Conservation (phyloP, 1,140 invertebrate species). For the Propsilocerus akamusi region DNA sequence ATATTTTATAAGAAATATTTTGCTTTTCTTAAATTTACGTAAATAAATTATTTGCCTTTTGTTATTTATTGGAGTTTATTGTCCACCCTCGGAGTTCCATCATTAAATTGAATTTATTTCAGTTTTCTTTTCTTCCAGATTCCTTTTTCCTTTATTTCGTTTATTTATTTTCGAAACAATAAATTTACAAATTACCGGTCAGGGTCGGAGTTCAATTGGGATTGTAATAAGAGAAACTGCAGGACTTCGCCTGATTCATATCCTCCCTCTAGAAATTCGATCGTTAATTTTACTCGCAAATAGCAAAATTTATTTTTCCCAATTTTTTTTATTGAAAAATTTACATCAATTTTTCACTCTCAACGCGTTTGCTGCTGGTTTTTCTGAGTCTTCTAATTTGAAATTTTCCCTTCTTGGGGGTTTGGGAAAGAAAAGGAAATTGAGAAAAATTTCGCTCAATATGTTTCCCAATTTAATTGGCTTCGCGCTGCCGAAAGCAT, state of each 20-base stretch:
- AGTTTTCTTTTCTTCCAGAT: not conserved
- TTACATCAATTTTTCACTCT: conserved; percentile 3
- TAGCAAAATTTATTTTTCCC: not conserved
- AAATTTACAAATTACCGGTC: not conserved
- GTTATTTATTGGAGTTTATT: too few species aligned
- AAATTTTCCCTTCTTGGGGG: not conserved
- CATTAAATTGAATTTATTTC: too few species aligned
- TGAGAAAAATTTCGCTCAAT: conserved; percentile 4
- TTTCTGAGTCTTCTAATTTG: not conserved
- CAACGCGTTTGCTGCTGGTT: too few species aligned
- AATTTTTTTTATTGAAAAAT: conserved; percentile 3
- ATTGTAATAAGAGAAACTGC: too few species aligned
- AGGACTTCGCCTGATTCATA: not conserved
- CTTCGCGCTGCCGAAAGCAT: too few species aligned
- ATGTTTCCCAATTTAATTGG: not conserved
- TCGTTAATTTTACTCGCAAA: not conserved
- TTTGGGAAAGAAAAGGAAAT: not conserved
- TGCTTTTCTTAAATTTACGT: not conserved
- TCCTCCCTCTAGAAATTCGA: not conserved
- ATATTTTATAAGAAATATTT: not conserved
- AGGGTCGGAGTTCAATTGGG: not conserved
- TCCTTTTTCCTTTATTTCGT: not conserved
- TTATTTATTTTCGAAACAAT: not conserved
- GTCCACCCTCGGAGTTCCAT: too few species aligned
- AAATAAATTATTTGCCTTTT: too few species aligned